Evolutionary conservation across 2,888 invertebrate species (phyloP).

Genomic region (Cephus sareptanus): DNA sequence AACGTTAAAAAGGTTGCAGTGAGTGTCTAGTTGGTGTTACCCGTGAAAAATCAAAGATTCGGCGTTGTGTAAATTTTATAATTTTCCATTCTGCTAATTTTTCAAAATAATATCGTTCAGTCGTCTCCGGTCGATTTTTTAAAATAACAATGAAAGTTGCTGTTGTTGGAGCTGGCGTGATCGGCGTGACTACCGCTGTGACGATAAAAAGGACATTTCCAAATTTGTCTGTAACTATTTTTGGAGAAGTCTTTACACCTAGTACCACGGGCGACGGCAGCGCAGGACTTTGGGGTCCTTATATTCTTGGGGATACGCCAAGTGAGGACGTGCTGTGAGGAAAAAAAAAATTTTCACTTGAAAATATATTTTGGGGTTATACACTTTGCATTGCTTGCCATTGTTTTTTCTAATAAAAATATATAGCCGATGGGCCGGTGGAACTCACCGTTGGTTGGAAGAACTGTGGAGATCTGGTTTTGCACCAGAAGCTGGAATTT

Average conservation of each 20-base stretch:
- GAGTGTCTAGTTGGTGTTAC: neutral
- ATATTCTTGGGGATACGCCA: conserved; percentile 71
- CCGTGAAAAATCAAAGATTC: neutral
- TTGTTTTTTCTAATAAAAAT: neutral
- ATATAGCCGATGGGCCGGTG: conserved; percentile 48
- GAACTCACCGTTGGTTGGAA: conserved; percentile 59
- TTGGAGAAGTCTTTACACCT: conserved; percentile 76
- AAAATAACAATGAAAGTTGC: conserved; percentile 65
- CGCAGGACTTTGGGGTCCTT: conserved; percentile 83
- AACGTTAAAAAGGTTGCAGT: neutral
- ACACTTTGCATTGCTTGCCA: neutral
- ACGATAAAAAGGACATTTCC: conserved; percentile 73
- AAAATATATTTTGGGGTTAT: neutral
- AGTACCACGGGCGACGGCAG: conserved; percentile 82
- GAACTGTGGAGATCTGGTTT: conserved; percentile 70
- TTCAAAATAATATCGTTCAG: too few relatives aligned
- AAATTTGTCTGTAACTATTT: conserved; percentile 70
- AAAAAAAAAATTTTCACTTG: neutral
- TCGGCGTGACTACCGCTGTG: conserved; percentile 77
- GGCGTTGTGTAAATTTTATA: neutral
- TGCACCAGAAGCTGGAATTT: conserved; percentile 66
- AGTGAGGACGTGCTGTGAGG: conserved; percentile 68
- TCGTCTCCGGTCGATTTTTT: neutral
- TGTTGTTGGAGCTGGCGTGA: conserved; percentile 82
- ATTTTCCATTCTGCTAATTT: neutral